These are phyloP conservation scores for Aphaenogaster ashmeadi DNA, from an alignment of 1,140 invertebrate species.

Conservation along the genomic window DNA sequence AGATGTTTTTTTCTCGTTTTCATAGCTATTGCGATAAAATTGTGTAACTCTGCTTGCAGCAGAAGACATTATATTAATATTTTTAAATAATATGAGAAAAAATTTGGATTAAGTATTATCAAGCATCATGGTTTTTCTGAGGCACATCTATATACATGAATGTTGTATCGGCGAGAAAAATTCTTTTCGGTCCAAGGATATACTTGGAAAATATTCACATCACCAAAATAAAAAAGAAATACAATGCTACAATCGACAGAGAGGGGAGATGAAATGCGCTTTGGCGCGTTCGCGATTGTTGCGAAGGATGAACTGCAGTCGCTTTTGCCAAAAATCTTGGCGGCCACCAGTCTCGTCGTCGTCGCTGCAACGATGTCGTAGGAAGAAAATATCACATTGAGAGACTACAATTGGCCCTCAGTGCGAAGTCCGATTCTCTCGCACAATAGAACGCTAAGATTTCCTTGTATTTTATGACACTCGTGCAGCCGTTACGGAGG, in stretches of 20 bases:
- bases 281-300: constrained; percentile 26
- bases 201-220: neutral
- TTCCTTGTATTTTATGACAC: constrained; percentile 60
- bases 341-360: constrained; percentile 1
- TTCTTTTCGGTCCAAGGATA: neutral
- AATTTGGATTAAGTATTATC: neutral
- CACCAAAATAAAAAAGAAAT: neutral
- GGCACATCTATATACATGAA: too few relatives aligned
- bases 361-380: neutral
- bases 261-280: neutral
- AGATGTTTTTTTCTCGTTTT: neutral
- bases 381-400: constrained; percentile 23
- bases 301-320: neutral
- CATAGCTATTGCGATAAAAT: neutral
- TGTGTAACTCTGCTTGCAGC: neutral
- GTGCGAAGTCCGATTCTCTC: neutral
- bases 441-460: neutral
- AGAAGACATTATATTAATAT: neutral
- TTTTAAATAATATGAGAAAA: neutral
- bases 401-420: constrained; percentile 28
- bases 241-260: neutral
- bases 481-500: constrained; percentile 14
- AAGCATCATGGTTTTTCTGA: neutral
- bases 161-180: neutral
- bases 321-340: constrained; percentile 37